These are phyloP conservation scores for Acrocephalus scirpaceus DNA, from an alignment of 2,797 vertebrate genomes.

Conservation along the genomic window DNA sequence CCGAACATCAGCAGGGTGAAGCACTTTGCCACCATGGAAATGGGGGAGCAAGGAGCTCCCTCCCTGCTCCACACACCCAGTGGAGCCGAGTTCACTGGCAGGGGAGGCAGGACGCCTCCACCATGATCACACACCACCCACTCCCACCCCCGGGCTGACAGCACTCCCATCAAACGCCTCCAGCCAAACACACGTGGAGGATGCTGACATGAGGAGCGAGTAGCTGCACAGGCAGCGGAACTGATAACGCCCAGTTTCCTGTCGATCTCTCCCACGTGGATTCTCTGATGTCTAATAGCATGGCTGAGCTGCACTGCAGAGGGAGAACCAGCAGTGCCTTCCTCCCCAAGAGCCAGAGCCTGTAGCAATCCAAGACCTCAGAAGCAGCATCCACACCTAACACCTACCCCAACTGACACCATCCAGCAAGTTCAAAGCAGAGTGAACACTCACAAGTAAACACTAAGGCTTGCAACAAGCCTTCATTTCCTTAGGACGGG, in stretches of 20 bases:
- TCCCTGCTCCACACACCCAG: background rate
- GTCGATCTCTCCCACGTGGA: conserved; percentile 70
- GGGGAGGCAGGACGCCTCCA: conserved; percentile 42
- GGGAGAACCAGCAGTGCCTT: background rate
- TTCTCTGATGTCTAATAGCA: conserved; percentile 64
- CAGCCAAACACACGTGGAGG: conserved; percentile 61
- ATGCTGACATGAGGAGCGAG: conserved; percentile 58
- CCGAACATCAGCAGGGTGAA: background rate
- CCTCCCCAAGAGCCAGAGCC: background rate
- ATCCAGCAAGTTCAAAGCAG: conserved; percentile 11
- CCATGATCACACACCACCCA: conserved; percentile 4
- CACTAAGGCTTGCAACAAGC: background rate
- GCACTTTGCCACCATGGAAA: fast-evolving
- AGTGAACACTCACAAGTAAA: background rate
- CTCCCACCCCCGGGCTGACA: conserved; percentile 60
- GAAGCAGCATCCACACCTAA: background rate
- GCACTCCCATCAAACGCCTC: conserved; percentile 67
- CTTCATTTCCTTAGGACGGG: conserved; percentile 5
- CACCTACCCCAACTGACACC: background rate
- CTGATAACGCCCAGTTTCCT: conserved; percentile 62
- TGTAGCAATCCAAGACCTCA: background rate
- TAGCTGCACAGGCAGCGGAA: conserved; percentile 66
- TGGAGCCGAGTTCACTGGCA: background rate
- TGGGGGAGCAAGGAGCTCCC: background rate
- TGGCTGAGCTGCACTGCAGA: conserved; percentile 62